Base-by-base conservation (phyloP, 2,113 vertebrate species). In the Stomatorhinus ivindoensis region DNA sequence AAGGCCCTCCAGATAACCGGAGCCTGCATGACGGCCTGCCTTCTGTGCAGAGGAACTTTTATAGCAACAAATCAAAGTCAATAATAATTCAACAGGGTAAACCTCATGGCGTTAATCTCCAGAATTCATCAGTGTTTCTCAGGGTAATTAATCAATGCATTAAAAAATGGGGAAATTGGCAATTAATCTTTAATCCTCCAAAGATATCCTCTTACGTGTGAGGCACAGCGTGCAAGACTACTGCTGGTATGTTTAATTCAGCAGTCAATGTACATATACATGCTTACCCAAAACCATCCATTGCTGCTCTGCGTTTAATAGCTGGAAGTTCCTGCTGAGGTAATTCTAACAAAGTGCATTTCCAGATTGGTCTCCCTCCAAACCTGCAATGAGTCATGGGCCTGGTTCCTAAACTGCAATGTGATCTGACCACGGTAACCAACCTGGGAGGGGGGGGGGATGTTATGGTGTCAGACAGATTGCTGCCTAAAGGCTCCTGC, bases 111-210 rank as follows among this genome's bases (percentile, higher is more conserved):
- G 94, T 95, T 94, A 94, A 95, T 95, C 94, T 93, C 94, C 92
- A 88, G 91, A 89, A 93, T 93, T 92, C 92, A 92, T 93, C 89
- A 91, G 91, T 91, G 91, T 91, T 90, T 91, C 89, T 90, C 84
- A 48, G 88, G 92, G 92, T 94, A 94, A 95, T 94, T 94, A 94
- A 95, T 95, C 95, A 94, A 94, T 93, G 93, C 91, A 91, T 93
- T 94, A 93, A 94, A 93, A 88, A 85, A 91, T 88, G 53, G 92
- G 92, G 92, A 92, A 94, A 94, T 92, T 94, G 92, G 91, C 93
- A 93, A 95, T 94, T 95, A 92, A 94, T 95, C 94, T 94, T 94
- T 93, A 92, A 95, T 93, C 93, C 92, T 94, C 92, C 91, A 92
- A 93, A 92, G 92, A 93, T 91, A 92, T 90, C 90, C 55, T 65